Conservation (phyloP, 2,797 vertebrate species). For the Linurgus olivaceus region DNA sequence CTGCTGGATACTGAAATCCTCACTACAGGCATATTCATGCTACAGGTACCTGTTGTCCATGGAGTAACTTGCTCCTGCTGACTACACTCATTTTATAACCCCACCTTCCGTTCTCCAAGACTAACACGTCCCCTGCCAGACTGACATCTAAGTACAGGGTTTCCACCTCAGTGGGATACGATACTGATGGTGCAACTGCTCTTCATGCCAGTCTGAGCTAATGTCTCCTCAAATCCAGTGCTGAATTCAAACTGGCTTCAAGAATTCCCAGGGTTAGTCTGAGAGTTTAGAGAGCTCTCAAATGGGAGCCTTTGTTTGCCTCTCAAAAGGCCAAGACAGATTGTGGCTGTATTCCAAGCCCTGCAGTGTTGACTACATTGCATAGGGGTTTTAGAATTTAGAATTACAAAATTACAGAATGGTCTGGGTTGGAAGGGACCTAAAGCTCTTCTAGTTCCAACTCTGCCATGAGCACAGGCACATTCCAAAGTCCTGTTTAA, state of each 20-base stretch:
- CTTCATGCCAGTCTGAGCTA: neutral
- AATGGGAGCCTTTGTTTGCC: neutral
- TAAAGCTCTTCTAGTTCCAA: neutral
- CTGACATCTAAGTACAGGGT: neutral
- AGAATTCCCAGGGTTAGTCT: neutral
- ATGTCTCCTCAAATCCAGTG: neutral
- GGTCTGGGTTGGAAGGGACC: neutral
- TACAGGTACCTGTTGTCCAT: neutral
- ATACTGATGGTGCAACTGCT: neutral
- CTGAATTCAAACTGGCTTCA: neutral
- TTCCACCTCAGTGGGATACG: neutral
- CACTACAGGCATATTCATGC: neutral
- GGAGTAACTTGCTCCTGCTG: neutral
- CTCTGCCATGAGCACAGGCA: rapidly evolving
- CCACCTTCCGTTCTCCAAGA: neutral
- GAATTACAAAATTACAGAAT: neutral
- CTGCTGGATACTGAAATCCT: neutral
- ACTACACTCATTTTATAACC: neutral
- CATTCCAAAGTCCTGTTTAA: neutral
- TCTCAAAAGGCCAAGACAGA: neutral
- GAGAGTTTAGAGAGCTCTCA: neutral
- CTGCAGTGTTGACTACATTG: neutral
- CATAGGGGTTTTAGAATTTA: neutral
- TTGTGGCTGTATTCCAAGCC: neutral
- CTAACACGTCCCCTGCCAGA: neutral